These are phyloP conservation scores for Heteromurus nitidus DNA, from an alignment of 2,888 invertebrate species.

Conservation along the genomic window DNA sequence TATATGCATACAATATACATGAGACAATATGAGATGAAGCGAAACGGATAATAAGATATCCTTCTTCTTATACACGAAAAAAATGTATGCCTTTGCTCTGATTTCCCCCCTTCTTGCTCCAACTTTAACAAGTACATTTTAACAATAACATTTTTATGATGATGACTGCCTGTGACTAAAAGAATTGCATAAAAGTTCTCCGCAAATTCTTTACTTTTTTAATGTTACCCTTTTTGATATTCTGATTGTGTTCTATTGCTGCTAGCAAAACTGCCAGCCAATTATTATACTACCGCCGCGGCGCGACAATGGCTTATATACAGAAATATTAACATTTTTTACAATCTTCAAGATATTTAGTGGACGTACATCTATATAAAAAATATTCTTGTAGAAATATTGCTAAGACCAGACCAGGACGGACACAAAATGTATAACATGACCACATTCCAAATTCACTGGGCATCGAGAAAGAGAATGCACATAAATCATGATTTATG, in stretches of 20 bases:
- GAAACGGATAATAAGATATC: no score
- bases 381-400: no score
- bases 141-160: slow-evolving; percentile 7
- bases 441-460: slow-evolving; percentile 28
- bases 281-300: slow-evolving; percentile 11
- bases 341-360: background rate
- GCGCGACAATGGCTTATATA: background rate
- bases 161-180: no score
- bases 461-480: no score
- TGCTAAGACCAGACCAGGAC: slow-evolving; percentile 41
- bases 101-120: background rate
- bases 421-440: background rate
- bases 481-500: slow-evolving; percentile 57
- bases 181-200: background rate
- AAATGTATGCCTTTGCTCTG: background rate
- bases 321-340: slow-evolving; percentile 22
- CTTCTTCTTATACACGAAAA: no score
- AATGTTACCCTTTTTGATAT: background rate
- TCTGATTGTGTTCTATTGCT: background rate
- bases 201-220: background rate
- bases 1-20: no score
- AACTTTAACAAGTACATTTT: no score
- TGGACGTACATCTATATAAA: no score
- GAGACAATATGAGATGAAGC: no score
- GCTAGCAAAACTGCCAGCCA: slow-evolving; percentile 9